Conservation (phyloP, 2,888 invertebrate genomes). For the Branchellion lobata region DNA sequence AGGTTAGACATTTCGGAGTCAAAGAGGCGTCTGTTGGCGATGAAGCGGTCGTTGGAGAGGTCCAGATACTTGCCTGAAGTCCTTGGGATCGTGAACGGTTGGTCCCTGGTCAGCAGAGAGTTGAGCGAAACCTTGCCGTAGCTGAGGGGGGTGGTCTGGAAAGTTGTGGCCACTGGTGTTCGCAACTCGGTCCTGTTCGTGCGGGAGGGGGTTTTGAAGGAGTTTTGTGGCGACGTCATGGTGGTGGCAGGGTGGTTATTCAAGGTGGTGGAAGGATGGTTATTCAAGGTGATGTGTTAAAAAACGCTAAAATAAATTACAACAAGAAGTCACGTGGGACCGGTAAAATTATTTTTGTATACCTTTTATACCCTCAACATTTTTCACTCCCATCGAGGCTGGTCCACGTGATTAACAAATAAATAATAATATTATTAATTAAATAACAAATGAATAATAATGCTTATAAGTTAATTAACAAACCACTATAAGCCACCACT, state of each 20-base stretch:
- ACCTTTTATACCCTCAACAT: too few relatives aligned
- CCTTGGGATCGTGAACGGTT: neutral
- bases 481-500: too few relatives aligned
- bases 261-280: neutral
- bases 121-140: neutral
- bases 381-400: too few relatives aligned
- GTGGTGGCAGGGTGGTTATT: neutral
- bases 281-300: too few relatives aligned
- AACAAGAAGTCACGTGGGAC: too few relatives aligned
- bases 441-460: too few relatives aligned
- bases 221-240: neutral
- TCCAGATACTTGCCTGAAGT: neutral
- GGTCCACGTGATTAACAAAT: too few relatives aligned
- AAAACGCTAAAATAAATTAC: too few relatives aligned
- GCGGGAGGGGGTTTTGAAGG: neutral
- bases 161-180: constrained; percentile 6
- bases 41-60: constrained; percentile 17
- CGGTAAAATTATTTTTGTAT: too few relatives aligned
- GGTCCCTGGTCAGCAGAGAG: neutral
- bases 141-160: constrained; percentile 11
- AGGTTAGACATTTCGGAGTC: constrained; percentile 16
- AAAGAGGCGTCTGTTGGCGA: constrained; percentile 3
- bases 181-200: neutral
- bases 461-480: too few relatives aligned
- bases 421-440: too few relatives aligned